Conservation (phyloP, 2,797 vertebrate genomes). For the Spondyliosoma cantharus region DNA sequence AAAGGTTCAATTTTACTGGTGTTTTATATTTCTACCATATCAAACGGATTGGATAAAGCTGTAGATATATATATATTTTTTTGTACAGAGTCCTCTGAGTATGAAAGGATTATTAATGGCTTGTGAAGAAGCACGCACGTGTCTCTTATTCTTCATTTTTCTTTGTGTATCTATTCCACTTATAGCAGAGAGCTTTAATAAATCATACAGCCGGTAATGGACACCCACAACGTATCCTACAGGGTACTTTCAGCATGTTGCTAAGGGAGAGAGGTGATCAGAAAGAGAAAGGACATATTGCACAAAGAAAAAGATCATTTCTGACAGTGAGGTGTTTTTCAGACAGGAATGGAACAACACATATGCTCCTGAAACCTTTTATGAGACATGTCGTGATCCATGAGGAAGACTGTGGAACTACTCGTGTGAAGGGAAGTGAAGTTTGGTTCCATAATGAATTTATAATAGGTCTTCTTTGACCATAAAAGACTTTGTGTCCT, state of each 20-base stretch:
- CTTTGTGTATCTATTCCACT: neutral
- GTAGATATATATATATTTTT: too few species aligned
- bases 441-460: too few species aligned
- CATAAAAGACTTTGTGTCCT: too few species aligned
- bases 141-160: neutral
- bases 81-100: too few species aligned
- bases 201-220: neutral
- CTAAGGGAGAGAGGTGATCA: neutral
- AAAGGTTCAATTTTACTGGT: neutral
- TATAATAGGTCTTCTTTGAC: too few species aligned
- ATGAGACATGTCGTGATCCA: too few species aligned
- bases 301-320: neutral
- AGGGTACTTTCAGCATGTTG: neutral
- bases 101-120: neutral
- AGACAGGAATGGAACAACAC: neutral
- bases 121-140: neutral
- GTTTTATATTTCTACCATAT: constrained; percentile 1
- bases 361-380: neutral
- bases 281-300: neutral
- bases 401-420: too few species aligned
- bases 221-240: neutral
- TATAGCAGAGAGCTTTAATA: neutral
- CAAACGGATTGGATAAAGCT: neutral
- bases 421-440: too few species aligned
- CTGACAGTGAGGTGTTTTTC: neutral